Evolutionary conservation across 1,140 invertebrate genomes (phyloP), one percentile per base, ranked within the genome.

Genomic region (Drosophila nigromelanica): DNA sequence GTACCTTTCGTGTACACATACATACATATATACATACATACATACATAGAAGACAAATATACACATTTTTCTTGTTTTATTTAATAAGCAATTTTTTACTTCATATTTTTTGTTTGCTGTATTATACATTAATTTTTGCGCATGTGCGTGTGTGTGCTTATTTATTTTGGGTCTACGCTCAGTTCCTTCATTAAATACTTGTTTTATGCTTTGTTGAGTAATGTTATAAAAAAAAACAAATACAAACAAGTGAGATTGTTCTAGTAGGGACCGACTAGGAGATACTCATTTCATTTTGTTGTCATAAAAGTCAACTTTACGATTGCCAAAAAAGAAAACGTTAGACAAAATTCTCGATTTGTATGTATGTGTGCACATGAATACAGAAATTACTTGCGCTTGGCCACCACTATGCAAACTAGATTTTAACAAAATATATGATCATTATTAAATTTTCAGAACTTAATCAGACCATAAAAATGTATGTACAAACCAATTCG

Each of bases 101-200:
- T 39, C 62, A 73, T 74, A 76, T 89, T 81, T 78, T 75, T 60
- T 64, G 42, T 39, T 55, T 64, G 76, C 50, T 39, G 54, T 70
- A 63, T 83, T 63, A 86, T 72, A 79, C 82, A 61, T 82, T 82
- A 73, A 73, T 56, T 58, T 59, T 42, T 73, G 42, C 33, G 55
- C 54, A 52, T 42, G 21, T 48, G 48, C 21, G 15, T 51, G 35
- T 62, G 59, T 70, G 64, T 76, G 67, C 69, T 62, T 74, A 79
- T 70, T 79, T 74, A 69, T 79, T 77, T 71, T 75, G 51, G 50
- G 50, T 74, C 64, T 71, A 73, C 55, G 78, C 73, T 73, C 67
- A 83, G 89, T 87, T 83, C 83, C 83, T 89, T 89, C 89, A 87
- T 87, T 89, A 87, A 87, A 89, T 76, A 85, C 79, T 83, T 89